These are phyloP conservation scores for Pituophis catenifer DNA, from an alignment of 2,113 vertebrate genomes.

Conservation along the genomic window DNA sequence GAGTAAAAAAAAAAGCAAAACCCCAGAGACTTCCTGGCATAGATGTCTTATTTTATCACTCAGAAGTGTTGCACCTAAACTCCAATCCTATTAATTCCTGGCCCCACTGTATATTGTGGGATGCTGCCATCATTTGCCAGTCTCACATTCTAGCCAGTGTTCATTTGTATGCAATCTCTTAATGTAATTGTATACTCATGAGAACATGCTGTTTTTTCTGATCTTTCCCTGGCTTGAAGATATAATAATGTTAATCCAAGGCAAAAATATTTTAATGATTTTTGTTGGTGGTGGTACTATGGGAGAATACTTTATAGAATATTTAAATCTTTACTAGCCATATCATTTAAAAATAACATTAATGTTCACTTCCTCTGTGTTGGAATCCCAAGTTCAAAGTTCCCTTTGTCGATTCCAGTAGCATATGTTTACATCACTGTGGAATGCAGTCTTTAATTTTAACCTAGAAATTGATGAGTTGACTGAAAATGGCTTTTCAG, in stretches of 20 bases:
- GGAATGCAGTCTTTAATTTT: background rate
- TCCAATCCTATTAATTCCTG: background rate
- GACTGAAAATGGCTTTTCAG: constrained; percentile 13
- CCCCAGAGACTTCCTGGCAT: background rate
- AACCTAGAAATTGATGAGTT: background rate
- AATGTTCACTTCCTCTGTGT: background rate
- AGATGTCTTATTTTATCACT: background rate
- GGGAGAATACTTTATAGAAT: background rate
- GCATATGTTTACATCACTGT: background rate
- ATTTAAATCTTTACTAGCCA: background rate
- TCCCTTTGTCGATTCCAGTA: background rate
- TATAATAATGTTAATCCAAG: background rate
- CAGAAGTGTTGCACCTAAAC: background rate
- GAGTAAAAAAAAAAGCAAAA: background rate
- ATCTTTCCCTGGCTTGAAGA: background rate
- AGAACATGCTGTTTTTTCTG: background rate
- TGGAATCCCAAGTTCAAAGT: background rate
- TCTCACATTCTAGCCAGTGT: background rate
- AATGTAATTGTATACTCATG: background rate
- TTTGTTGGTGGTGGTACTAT: background rate
- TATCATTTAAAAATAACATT: background rate
- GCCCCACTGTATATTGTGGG: background rate
- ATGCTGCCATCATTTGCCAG: background rate
- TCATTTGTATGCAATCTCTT: background rate
- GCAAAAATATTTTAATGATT: background rate